phyloP scores from a whole-genome alignment of 2,797 vertebrate species.

The Capromys pilorides region DNA sequence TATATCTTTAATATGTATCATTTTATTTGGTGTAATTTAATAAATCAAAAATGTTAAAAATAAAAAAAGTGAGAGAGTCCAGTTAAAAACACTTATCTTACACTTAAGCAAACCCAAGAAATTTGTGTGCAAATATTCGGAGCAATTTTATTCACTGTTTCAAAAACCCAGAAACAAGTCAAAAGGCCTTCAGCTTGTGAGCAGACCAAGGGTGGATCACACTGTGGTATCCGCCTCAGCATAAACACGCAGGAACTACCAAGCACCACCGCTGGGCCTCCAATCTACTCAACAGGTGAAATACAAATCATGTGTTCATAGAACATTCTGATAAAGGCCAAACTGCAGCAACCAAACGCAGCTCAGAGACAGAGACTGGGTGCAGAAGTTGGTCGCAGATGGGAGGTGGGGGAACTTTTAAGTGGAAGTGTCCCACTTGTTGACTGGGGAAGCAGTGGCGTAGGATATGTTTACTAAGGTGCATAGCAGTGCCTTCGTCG shows the following conservation, averaged over 20 bases:
- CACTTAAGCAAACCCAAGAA: not conserved
- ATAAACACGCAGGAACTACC: not conserved
- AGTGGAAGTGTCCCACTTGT: not conserved
- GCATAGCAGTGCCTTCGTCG: not conserved
- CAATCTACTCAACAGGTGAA: not conserved
- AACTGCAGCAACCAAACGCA: not conserved
- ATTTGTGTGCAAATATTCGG: not conserved
- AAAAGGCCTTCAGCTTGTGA: not conserved
- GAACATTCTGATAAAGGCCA: conserved; percentile 12
- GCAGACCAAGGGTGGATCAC: not conserved
- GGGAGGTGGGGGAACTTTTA: not conserved
- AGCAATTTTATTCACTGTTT: not conserved
- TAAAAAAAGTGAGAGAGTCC: not conserved
- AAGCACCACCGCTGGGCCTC: not conserved
- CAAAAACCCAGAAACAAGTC: not conserved
- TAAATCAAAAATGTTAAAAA: not conserved
- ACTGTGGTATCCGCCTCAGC: not conserved
- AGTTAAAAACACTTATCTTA: not conserved
- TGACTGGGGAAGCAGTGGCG: not conserved
- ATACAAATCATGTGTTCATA: not conserved
- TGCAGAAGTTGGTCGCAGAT: not conserved
- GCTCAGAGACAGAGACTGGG: too few relatives aligned
- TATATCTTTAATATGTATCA: not conserved
- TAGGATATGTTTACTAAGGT: not conserved
- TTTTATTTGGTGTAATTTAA: not conserved